Evolutionary conservation across 1,140 invertebrate species (phyloP), one percentile per base, ranked within the genome.

Genomic region (Trinorchestia longiramus): DNA sequence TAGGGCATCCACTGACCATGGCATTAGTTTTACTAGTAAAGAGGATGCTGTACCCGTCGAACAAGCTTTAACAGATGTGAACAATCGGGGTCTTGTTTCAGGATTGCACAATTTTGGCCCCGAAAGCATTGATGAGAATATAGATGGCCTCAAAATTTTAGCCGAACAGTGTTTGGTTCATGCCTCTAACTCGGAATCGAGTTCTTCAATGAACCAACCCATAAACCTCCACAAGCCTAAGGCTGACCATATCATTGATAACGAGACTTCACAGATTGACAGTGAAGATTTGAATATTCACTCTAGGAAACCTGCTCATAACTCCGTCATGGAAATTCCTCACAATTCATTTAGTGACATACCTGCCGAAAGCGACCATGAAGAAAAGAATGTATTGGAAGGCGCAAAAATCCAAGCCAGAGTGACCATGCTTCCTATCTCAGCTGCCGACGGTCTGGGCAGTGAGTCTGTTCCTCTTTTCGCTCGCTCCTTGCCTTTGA

Each of bases 351-450:
- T 90, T 15, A 3, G 43, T 28, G 88, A 90, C 4, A 90, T 42
- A 11, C 40, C 43, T 45, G 0, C 11, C 44, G 92, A 94, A 77
- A 77, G 62, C 92, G 36, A 45, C 44, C 43, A 40, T 44, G 44
- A 94, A 15, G 44, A 44, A 0, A 6, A 11, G 92, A 45, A 42
- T 47, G 43, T 47, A 45, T 43, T 94, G 43, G 44, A 94, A 94
- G 92, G 92, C 41, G 43, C 92, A 8, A 94, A 94, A 47, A 94
- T 94, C 43, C 92, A 94, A 47, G 92, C 92, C 43, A 94, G 92
- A 43, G 92, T 94, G 36, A 94, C 92, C 43, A 94, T 94, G 92
- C 44, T 94, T 44, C 92, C 92, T 15, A 44, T 94, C 44, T 45
- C 92, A 47, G 44, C 43, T 45, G 40, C 92, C 1, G 36, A 19